Evolutionary conservation across 2,888 invertebrate genomes (phyloP).

Genomic region (Brachyopa scutellaris): DNA sequence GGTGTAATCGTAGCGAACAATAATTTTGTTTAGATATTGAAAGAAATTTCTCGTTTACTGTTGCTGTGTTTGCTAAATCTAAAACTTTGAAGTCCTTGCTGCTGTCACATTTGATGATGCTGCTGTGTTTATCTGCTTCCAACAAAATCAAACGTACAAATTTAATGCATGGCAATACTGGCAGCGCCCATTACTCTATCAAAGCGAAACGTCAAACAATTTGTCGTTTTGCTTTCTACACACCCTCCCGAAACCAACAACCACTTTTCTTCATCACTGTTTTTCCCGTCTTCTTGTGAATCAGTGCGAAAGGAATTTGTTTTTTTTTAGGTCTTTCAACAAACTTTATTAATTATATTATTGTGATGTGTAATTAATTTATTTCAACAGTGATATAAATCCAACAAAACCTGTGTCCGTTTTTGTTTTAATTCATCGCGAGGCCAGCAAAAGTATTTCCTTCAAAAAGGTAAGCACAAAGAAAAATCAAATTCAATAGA

Average conservation of each 20-base stretch:
- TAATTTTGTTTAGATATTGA: too few species aligned
- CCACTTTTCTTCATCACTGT: constrained; percentile 62
- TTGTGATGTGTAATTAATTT: constrained; percentile 42
- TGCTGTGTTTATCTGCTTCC: too few species aligned
- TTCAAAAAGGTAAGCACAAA: constrained; percentile 43
- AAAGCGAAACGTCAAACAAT: constrained; percentile 62
- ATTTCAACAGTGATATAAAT: constrained; percentile 1
- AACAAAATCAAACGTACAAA: too few species aligned
- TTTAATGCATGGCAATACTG: too few species aligned
- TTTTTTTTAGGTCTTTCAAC: constrained; percentile 21
- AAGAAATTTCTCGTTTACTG: too few species aligned
- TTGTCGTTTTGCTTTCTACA: constrained; percentile 46
- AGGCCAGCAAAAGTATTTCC: background rate
- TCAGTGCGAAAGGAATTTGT: constrained; percentile 62
- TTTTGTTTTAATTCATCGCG: constrained; percentile 2
- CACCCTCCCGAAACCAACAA: constrained; percentile 57
- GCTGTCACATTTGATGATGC: too few species aligned
- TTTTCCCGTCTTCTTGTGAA: constrained; percentile 62
- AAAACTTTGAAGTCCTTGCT: too few species aligned
- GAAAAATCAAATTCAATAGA: constrained; percentile 31
- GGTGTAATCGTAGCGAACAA: too few species aligned
- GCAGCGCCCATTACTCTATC: constrained; percentile 57
- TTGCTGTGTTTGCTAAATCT: too few species aligned
- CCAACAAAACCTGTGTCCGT: background rate
- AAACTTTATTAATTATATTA: constrained; percentile 2